Evolutionary conservation across 1,140 invertebrate species (phyloP), one percentile per base, ranked within the genome.

Genomic region (Drosophila ambigua): DNA sequence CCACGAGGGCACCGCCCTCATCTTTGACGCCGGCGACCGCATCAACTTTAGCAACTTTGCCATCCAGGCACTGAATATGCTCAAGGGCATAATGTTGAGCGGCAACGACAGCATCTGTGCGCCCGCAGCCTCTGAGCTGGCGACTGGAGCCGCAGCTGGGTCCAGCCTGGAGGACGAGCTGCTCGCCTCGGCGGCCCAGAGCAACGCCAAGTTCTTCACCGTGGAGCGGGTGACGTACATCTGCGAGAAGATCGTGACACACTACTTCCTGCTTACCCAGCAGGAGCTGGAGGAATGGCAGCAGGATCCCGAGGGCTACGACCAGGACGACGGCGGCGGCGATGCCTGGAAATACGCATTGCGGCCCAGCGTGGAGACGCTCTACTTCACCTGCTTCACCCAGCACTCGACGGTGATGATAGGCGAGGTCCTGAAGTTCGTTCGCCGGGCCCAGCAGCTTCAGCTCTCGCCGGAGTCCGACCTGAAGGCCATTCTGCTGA

Each of bases 271-370:
- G 26, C 93, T 99, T 11, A 97, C 96, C 4, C 93, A 95, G 58
- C 94, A 96, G 53, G 98, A 99, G 91, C 92, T 99, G 46, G 95
- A 96, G 54, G 93, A 95, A n/a, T 99, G 98, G 98, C 96, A 97
- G 83, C 94, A 94, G 8, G 96, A 98, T 93, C 97, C 98, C 0
- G 98, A 99, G 93, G 95, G 95, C 72, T 98, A 97, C 92, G 96
- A 95, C 60, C 95, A 95, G 57, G 97, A 98, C 90, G 97, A 98
- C 92, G 94, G 94, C 24, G 97, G 96, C 3, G 97, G 97, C 9
- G 97, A 98, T 92, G 95, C 96, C 44, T 98, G 97, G 96, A 98
- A 97, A 91, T 99, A 97, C 90, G 97, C 95, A 80, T 92, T 98
- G 49, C 92, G 98, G 95, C 96, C 97, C 6, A 97, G 97, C 91